These are phyloP conservation scores for Palythoa caribaeorum DNA, from an alignment of 92 coral and sea anemone species.

Conservation along the genomic window DNA sequence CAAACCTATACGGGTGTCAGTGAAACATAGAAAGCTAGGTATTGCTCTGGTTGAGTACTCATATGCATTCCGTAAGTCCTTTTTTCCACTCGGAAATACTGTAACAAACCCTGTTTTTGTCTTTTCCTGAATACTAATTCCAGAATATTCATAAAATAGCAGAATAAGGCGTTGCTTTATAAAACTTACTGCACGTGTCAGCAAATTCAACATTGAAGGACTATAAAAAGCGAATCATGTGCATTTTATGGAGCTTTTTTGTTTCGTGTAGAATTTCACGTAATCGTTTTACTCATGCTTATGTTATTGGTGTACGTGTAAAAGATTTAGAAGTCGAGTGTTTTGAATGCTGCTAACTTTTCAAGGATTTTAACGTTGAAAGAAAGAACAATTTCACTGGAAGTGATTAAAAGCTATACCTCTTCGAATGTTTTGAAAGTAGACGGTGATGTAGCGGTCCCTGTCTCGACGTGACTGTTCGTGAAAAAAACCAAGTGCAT, in stretches of 20 bases:
- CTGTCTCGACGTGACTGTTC: slow-evolving; percentile 73
- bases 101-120: too few species aligned
- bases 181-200: neutral
- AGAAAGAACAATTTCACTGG: neutral
- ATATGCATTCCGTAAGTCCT: too few species aligned
- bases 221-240: too few species aligned
- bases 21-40: too few species aligned
- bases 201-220: neutral
- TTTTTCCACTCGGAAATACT: too few species aligned
- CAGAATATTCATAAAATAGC: neutral
- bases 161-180: neutral
- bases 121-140: neutral
- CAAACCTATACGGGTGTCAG: too few species aligned
- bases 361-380: neutral
- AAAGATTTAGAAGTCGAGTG: neutral
- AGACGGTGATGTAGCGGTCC: slow-evolving; percentile 61
- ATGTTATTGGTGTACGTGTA: neutral
- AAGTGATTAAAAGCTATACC: neutral
- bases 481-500: slow-evolving; percentile 73
- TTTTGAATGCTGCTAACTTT: neutral
- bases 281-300: neutral
- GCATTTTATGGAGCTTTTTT: too few species aligned
- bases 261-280: neutral
- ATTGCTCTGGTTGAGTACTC: too few species aligned
- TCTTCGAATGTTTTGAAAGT: slow-evolving; percentile 57